A percentile compares a stretch with the other conserved stretches of the same genome.
phyloP scores from a whole-genome alignment of 2,113 vertebrate species.

The Myrmophylax atrothorax region DNA sequence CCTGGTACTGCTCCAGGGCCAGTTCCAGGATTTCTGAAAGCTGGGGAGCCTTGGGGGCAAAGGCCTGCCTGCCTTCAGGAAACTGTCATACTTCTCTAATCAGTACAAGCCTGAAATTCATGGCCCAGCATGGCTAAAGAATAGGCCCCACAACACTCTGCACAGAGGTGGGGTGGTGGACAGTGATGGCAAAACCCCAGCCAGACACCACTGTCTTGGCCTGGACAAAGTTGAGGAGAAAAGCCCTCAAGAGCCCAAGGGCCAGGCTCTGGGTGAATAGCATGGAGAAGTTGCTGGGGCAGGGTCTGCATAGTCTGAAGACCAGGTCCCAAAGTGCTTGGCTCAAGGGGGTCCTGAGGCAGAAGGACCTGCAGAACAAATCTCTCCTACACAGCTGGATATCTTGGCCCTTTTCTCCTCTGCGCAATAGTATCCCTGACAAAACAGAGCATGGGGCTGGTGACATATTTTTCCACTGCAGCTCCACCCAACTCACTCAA shows the following conservation, averaged over 20 bases:
- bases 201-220: neutral
- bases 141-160: neutral
- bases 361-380: neutral
- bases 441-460: neutral
- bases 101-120: neutral
- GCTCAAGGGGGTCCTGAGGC: neutral
- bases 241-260: accelerated
- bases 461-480: neutral
- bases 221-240: neutral
- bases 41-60: neutral
- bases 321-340: neutral
- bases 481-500: neutral
- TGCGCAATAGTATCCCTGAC: neutral
- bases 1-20: accelerated
- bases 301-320: neutral
- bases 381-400: accelerated
- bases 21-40: neutral
- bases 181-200: neutral
- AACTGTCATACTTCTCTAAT: neutral
- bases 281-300: accelerated
- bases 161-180: accelerated
- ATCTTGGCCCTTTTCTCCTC: neutral
- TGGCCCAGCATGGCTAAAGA: neutral
- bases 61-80: neutral
- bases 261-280: too few relatives aligned